Evolutionary conservation across 1,140 invertebrate genomes (phyloP).

Genomic region (Uloborus diversus): DNA sequence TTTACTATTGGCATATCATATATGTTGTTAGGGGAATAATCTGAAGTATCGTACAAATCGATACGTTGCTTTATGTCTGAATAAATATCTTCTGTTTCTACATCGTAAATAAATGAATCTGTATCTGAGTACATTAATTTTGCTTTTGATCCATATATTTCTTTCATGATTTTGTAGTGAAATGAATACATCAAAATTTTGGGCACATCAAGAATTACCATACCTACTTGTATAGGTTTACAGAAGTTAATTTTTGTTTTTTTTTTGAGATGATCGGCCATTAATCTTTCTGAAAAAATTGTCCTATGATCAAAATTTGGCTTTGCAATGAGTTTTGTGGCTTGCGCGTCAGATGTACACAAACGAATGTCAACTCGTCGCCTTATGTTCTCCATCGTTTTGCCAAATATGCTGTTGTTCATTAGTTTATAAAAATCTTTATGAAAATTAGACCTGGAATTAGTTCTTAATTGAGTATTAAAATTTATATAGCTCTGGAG

Average conservation of each 20-base stretch:
- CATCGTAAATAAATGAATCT: background rate
- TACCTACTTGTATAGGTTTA: background rate
- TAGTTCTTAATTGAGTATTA: background rate
- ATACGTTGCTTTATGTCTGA: background rate
- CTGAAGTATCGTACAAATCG: background rate
- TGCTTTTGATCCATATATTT: background rate
- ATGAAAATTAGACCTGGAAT: background rate
- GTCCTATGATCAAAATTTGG: background rate
- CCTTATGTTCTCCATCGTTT: constrained; percentile 6
- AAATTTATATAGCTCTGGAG: constrained; percentile 8
- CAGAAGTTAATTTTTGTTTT: constrained; percentile 27
- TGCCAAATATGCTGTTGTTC: constrained; percentile 23
- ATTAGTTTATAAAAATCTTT: constrained; percentile 2
- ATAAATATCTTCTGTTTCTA: background rate
- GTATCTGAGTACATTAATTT: background rate
- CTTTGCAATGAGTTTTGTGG: background rate
- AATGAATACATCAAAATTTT: constrained; percentile 28
- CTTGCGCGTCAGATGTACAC: background rate
- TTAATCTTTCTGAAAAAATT: background rate
- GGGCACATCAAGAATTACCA: background rate
- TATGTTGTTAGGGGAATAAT: constrained; percentile 31
- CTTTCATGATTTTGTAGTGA: background rate
- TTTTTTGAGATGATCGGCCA: background rate
- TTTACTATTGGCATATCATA: background rate
- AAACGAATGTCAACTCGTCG: background rate